A percentile compares a stretch with the other conserved stretches of the same genome.
phyloP scores from a whole-genome alignment of 2,113 vertebrate genomes.

The Neomonachus schauinslandi region DNA sequence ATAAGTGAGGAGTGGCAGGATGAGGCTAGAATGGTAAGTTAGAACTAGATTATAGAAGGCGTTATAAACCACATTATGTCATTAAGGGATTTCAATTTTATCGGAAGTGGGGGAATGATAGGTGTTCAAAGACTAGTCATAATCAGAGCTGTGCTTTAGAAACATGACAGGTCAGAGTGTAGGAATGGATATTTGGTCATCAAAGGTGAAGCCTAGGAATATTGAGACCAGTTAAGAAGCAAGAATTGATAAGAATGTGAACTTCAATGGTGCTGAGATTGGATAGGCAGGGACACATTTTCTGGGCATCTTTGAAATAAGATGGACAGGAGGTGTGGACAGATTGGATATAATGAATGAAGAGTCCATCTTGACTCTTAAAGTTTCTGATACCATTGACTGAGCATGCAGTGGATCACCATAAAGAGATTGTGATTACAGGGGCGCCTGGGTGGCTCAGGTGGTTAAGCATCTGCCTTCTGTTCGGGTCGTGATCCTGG shows the following conservation, averaged over 20 bases:
- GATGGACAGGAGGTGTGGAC: neutral
- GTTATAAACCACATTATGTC: neutral
- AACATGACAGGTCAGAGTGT: neutral
- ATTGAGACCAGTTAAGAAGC: neutral
- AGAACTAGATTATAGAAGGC: neutral
- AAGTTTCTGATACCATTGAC: neutral
- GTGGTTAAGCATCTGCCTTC: neutral
- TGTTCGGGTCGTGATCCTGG: neutral
- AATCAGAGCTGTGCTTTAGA: neutral
- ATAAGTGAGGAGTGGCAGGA: neutral
- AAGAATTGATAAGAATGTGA: neutral
- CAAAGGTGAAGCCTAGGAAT: neutral
- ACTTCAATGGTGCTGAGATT: neutral
- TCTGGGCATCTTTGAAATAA: neutral
- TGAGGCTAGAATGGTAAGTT: neutral
- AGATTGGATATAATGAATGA: neutral
- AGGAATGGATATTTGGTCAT: neutral
- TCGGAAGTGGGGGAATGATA: neutral
- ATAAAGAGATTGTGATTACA: neutral
- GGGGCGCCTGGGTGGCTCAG: neutral
- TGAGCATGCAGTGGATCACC: neutral
- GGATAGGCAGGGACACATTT: neutral
- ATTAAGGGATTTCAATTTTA: neutral
- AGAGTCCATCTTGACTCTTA: neutral
- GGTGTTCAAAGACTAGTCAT: neutral